Evolutionary conservation across 2,113 vertebrate species (phyloP).

Genomic region (Numenius arquata): DNA sequence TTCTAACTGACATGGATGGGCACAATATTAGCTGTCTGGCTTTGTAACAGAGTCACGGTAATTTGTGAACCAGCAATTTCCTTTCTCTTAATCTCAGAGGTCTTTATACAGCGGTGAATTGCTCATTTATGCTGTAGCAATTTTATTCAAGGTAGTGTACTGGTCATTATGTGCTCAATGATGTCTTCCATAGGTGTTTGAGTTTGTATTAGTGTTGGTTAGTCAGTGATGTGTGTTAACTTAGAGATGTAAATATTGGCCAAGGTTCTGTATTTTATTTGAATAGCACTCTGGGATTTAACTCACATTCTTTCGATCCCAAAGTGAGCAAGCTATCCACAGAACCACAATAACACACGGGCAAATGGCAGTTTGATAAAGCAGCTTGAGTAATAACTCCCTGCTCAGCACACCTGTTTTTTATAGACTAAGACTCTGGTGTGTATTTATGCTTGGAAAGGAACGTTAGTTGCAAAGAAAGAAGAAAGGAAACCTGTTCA

Average conservation of each 20-base stretch:
- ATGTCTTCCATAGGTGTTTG: slow-evolving; percentile 23
- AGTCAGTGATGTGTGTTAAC: slow-evolving; percentile 15
- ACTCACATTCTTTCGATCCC: neutral
- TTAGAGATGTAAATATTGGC: slow-evolving; percentile 33
- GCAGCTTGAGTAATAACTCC: neutral
- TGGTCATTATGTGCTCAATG: slow-evolving; percentile 8
- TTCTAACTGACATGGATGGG: neutral
- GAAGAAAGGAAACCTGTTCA: neutral
- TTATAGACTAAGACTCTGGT: neutral
- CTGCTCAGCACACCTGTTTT: neutral
- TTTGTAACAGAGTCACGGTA: neutral
- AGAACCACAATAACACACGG: neutral
- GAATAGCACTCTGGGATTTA: neutral
- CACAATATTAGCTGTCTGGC: neutral
- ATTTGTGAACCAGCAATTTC: slow-evolving; percentile 12
- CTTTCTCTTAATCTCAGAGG: slow-evolving; percentile 5
- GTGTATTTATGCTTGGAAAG: neutral
- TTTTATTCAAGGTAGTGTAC: neutral
- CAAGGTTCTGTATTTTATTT: neutral
- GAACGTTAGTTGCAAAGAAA: neutral
- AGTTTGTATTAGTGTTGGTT: slow-evolving; percentile 7
- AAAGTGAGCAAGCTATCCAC: neutral
- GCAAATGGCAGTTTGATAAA: neutral
- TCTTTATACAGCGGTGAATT: slow-evolving; percentile 19
- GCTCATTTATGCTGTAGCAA: neutral